Evolutionary conservation across 2,113 vertebrate genomes (phyloP).

Genomic region (Recurvirostra avosetta): DNA sequence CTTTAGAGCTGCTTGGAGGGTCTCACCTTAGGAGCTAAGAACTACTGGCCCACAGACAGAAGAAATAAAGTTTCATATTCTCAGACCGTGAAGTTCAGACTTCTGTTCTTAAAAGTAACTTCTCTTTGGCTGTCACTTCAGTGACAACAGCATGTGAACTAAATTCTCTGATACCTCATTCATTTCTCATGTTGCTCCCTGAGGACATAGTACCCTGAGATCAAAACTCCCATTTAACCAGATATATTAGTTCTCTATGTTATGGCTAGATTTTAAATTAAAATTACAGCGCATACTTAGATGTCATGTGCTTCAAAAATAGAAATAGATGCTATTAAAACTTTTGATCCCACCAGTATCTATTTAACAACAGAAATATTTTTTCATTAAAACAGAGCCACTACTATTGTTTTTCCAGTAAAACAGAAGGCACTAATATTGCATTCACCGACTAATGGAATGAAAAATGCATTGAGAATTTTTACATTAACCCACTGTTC

Average conservation of each 20-base stretch:
- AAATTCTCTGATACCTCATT: not conserved
- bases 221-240: not conserved
- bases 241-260: not conserved
- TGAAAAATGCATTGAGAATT: not conserved
- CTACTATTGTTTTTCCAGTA: not conserved
- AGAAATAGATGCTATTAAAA: not conserved
- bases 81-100: not conserved
- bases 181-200: not conserved
- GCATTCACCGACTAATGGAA: not conserved
- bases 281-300: not conserved
- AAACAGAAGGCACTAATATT: not conserved
- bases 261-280: not conserved
- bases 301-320: not conserved
- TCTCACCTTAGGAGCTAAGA: not conserved
- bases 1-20: not conserved
- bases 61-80: not conserved
- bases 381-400: not conserved
- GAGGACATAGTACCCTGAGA: not conserved
- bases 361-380: not conserved
- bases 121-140: not conserved
- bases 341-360: not conserved
- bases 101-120: not conserved
- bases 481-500: not conserved
- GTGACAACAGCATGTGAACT: not conserved
- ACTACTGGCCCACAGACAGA: not conserved